These are phyloP conservation scores for Antennarius maculatus DNA, from an alignment of 2,797 vertebrate genomes.

Conservation along the genomic window DNA sequence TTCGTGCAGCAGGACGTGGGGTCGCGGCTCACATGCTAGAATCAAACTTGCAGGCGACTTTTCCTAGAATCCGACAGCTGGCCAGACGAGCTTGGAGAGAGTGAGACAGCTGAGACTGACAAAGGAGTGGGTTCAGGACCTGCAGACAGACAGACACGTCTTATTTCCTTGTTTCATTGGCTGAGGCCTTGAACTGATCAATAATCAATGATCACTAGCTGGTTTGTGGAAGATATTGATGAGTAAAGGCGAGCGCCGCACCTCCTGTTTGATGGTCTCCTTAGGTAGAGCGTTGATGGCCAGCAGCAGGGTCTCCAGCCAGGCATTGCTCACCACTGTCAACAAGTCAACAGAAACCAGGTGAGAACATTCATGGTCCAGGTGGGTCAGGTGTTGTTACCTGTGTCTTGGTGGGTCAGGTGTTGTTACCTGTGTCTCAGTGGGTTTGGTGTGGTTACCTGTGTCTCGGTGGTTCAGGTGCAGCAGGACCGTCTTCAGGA, in stretches of 20 bases:
- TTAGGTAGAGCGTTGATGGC: constrained; percentile 91
- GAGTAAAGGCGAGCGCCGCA: constrained; percentile 55
- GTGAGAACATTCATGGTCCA: constrained; percentile 57
- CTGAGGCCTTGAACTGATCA: not conserved
- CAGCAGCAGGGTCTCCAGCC: constrained; percentile 92
- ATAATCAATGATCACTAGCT: not conserved
- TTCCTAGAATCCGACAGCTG: constrained; percentile 93
- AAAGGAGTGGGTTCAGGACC: constrained; percentile 92
- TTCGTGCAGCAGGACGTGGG: not conserved
- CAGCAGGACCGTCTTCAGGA: constrained; percentile 92
- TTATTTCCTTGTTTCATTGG: not conserved
- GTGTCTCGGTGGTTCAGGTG: constrained; percentile 90
- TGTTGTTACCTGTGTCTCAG: not conserved
- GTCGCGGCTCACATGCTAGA: constrained; percentile 86
- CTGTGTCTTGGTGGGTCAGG: not conserved
- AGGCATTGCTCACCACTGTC: constrained; percentile 91
- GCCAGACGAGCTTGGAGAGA: constrained; percentile 89
- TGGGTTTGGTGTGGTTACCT: not conserved
- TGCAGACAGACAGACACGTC: constrained; percentile 54
- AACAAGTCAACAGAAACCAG: not conserved
- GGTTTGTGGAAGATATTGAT: not conserved
- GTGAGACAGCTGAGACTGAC: constrained; percentile 92
- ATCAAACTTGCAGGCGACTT: constrained; percentile 92
- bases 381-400: constrained; percentile 4
- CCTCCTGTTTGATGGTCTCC: constrained; percentile 94